Evolutionary conservation across 2,797 vertebrate species (phyloP), one percentile per base, ranked within the genome.

Genomic region (Molossus molossus): DNA sequence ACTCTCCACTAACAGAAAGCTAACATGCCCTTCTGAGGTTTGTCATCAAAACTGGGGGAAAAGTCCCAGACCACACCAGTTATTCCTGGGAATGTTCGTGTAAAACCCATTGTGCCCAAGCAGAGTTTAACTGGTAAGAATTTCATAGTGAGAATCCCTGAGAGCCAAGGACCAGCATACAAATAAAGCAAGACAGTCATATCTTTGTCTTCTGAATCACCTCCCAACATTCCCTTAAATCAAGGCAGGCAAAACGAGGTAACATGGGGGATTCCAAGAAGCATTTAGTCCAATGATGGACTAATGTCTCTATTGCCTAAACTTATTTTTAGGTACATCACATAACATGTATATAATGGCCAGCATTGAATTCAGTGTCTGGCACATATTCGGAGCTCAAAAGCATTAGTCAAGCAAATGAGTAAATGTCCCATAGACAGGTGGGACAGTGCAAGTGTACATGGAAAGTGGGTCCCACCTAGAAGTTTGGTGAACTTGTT

Each of bases 31-130:
- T 82, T 97, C 64, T 0, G 92, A 96, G 97, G 48, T 98, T 97
- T 97, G 94, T 97, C 98, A 98, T 96, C 96, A 37, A 97, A 97
- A 84, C 92, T 95, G 29, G 48, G 85, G 76, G 60, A 83, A 72
- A 92, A 91, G 29, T 89, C 95, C 96, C 94, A 92, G 67, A 13
- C 90, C 75, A 0, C 90, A 53, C 77, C 76, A 53, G 67, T 92
- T 18, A 93, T 96, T 97, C 97, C 72, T 87, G 89, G 89, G 96
- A 98, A 77, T 45, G 3, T 62, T 92, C 18, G 2, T 27, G 40
- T 69, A 92, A 89, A 89, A 33, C 77, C 53, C 11, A 10, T 72
- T 81, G 64, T 77, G 76, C 90, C n/a, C 72, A 45, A 76, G 80
- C 27, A 82, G 57, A 75, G 11, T 33, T 45, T 33, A 53, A 13